These are phyloP conservation scores for Cephalotes varians DNA, from an alignment of 2,888 invertebrate species.

Conservation along the genomic window DNA sequence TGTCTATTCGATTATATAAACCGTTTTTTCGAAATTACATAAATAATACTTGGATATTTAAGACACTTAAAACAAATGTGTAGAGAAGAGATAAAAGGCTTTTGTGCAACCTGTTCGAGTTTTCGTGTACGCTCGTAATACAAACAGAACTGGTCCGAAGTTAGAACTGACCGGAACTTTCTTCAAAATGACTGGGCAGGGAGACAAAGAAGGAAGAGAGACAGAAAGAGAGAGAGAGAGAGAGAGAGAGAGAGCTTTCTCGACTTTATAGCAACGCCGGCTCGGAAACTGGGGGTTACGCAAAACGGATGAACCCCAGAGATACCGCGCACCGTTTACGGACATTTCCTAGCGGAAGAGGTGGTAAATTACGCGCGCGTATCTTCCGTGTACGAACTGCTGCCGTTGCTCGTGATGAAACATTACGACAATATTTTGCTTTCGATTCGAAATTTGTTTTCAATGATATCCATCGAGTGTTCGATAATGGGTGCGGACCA, in stretches of 20 bases:
- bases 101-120: slow-evolving; percentile 16
- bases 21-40: background rate
- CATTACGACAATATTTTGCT: slow-evolving; percentile 45
- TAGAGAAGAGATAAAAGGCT: slow-evolving; percentile 6
- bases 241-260: background rate
- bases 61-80: background rate
- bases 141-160: slow-evolving; percentile 10
- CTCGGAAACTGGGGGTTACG: slow-evolving; percentile 31
- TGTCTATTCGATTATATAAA: slow-evolving; percentile 4
- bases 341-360: slow-evolving; percentile 45
- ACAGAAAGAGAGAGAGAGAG: background rate
- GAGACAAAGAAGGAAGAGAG: slow-evolving; percentile 18
- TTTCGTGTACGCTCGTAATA: slow-evolving; percentile 1
- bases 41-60: background rate
- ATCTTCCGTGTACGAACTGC: slow-evolving; percentile 23
- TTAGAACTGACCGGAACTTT: slow-evolving; percentile 46
- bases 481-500: slow-evolving; percentile 6
- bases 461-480: slow-evolving; percentile 15
- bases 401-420: slow-evolving; percentile 8
- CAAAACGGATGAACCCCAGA: slow-evolving; percentile 38
- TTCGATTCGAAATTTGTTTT: slow-evolving; percentile 31
- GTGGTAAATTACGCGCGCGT: slow-evolving; percentile 49
- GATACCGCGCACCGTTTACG: slow-evolving; percentile 42
- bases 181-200: slow-evolving; percentile 24
- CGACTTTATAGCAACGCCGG: slow-evolving; percentile 29